phyloP scores from a whole-genome alignment of 2,113 vertebrate species.

The Arothron firmamentum region DNA sequence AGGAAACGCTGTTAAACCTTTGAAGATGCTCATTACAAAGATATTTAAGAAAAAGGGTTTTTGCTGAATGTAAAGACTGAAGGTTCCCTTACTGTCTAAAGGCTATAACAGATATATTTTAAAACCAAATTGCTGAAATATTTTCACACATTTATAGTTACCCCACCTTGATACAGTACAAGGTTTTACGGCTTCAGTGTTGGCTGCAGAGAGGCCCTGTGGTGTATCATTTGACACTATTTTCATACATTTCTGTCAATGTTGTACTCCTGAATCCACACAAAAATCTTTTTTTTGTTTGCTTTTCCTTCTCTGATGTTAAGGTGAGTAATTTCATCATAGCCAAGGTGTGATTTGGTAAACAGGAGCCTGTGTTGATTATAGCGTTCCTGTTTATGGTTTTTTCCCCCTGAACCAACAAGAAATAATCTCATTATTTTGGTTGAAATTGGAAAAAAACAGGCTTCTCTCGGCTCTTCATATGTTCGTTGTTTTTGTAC shows the following conservation, averaged over 20 bases:
- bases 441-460: too few relatives aligned
- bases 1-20: slow-evolving; percentile 34
- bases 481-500: too few relatives aligned
- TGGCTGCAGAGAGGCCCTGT: slow-evolving; percentile 30
- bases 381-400: slow-evolving; percentile 4
- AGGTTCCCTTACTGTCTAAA: slow-evolving; percentile 49
- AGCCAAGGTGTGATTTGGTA: slow-evolving; percentile 36
- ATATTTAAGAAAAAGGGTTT: neutral
- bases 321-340: slow-evolving; percentile 1
- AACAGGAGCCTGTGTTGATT: neutral
- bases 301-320: slow-evolving; percentile 1
- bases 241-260: slow-evolving; percentile 26
- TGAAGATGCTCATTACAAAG: slow-evolving; percentile 11
- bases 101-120: slow-evolving; percentile 42
- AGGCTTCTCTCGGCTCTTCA: too few relatives aligned
- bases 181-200: slow-evolving; percentile 68
- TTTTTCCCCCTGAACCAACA: neutral
- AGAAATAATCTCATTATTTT: too few relatives aligned
- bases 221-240: slow-evolving; percentile 46
- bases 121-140: slow-evolving; percentile 63
- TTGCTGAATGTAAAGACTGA: slow-evolving; percentile 1
- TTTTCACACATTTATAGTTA: slow-evolving; percentile 62
- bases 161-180: slow-evolving; percentile 42
- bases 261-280: slow-evolving; percentile 14
- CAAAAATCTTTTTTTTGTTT: slow-evolving; percentile 12